Base-by-base conservation (phyloP, 2,888 invertebrate genomes). In the Gymnosoma rotundatum region DNA sequence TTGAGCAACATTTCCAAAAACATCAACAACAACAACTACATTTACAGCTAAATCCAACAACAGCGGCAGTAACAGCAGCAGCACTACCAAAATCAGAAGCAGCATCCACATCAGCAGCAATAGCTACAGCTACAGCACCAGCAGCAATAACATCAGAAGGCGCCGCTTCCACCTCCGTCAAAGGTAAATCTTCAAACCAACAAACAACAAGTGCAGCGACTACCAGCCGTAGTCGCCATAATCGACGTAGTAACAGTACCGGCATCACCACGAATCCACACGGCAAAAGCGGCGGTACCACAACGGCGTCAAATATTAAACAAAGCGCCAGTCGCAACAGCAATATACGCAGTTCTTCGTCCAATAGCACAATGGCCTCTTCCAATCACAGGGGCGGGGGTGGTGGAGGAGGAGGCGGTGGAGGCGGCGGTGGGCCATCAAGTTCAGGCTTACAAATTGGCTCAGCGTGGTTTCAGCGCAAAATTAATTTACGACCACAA, bases 381-480 rank as follows among this genome's bases (percentile, higher is more conserved):
- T 91, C 92, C 82, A 92, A 92, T 93, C 91, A 91, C 88, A 89
- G 91, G 52, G 91, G 90, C 86, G 91, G 90, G 81, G 90, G 91
- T 66, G 90, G 87, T n/a, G 83, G 85, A 6, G 86, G 82, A 52
- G 86, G 85, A 45, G 83, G 83, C 10, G 86, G 88, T 66, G 88
- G 87, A 63, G 88, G 87, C 21, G 89, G 88, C 83, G 89, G 87
- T 78, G 90, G 88, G 83, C 88, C 86, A 76, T 89, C 87, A 60
- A 86, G 87, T 84, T 94, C 96, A 94, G 97, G 97, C 93, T 96
- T 98, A 93, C 97, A 97, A 94, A 96, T 97, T 93, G 98, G 98
- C 93, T 97, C 97, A 93, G 98, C 98, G 93, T 99, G 98, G 98
- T 98, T 98, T 94, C 98, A 99, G 94, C 96, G 97, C 93, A 98